Percentiles rank a stretch among this genome's conserved stretches.
phyloP scores from a whole-genome alignment of 2,113 vertebrate genomes.

The Vulpes vulpes region DNA sequence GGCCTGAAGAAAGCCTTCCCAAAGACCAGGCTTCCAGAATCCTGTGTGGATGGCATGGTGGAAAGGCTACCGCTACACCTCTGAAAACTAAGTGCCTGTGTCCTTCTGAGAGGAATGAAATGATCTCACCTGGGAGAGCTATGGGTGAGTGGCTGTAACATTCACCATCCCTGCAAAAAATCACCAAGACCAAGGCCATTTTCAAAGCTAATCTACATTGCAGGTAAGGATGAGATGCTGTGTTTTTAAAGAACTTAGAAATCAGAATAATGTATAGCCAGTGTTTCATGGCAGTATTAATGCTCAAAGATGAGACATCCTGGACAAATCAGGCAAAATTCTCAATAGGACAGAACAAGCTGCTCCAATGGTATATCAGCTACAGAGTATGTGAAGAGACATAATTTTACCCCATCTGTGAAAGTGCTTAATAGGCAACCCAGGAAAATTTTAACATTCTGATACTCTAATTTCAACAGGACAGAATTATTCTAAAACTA shows the following conservation, averaged over 20 bases:
- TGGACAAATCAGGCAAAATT: neutral
- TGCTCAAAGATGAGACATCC: neutral
- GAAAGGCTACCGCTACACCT: too few relatives aligned
- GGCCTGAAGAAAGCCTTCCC: neutral
- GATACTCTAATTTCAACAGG: neutral
- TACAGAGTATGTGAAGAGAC: neutral
- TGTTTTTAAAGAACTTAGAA: neutral
- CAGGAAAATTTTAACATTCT: neutral
- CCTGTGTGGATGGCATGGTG: accelerated
- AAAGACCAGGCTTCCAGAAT: neutral
- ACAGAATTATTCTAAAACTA: neutral
- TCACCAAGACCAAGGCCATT: neutral
- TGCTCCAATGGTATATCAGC: accelerated
- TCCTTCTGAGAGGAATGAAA: neutral
- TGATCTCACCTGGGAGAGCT: neutral
- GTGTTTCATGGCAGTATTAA: neutral
- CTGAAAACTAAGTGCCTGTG: neutral
- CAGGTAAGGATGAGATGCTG: neutral
- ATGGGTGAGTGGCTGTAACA: accelerated
- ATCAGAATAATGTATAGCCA: neutral
- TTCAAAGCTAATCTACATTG: neutral
- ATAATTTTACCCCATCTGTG: neutral
- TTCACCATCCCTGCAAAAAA: neutral
- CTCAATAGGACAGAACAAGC: neutral
- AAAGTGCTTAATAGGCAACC: neutral